Conservation (phyloP, 2,113 vertebrate species). For the Lontra canadensis region DNA sequence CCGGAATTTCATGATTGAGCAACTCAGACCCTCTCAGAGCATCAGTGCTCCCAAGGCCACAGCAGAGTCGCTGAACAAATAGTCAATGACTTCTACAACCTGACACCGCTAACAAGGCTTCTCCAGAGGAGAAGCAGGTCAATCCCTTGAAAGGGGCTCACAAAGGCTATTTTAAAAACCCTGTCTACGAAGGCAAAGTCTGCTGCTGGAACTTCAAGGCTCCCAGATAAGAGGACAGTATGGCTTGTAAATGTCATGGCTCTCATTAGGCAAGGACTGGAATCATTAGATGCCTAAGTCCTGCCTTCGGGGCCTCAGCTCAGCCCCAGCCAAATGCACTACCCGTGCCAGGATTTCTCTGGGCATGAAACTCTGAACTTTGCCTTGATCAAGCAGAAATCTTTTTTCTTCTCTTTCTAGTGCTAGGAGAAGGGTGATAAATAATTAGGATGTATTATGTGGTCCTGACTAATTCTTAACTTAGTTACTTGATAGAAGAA, state of each 20-base stretch:
- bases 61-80: neutral
- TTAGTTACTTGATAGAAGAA: constrained; percentile 52
- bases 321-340: neutral
- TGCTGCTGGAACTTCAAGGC: neutral
- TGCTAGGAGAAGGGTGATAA: constrained; percentile 42
- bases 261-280: neutral
- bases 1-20: neutral
- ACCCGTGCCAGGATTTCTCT: neutral
- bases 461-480: constrained; percentile 61
- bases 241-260: neutral
- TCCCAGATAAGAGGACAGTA: neutral
- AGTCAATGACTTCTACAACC: neutral
- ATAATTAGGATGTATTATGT: constrained; percentile 57
- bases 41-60: neutral
- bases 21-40: neutral
- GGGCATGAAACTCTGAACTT: constrained; percentile 2
- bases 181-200: neutral
- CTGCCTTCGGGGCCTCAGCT: neutral
- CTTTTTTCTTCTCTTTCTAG: neutral
- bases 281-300: neutral
- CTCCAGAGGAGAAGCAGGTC: neutral
- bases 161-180: neutral
- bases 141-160: neutral
- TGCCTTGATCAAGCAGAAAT: neutral
- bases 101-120: neutral